Percentiles rank a stretch among this genome's conserved stretches.
Conservation (phyloP, 2,888 invertebrate species). For the Rhamnusium bicolor region DNA sequence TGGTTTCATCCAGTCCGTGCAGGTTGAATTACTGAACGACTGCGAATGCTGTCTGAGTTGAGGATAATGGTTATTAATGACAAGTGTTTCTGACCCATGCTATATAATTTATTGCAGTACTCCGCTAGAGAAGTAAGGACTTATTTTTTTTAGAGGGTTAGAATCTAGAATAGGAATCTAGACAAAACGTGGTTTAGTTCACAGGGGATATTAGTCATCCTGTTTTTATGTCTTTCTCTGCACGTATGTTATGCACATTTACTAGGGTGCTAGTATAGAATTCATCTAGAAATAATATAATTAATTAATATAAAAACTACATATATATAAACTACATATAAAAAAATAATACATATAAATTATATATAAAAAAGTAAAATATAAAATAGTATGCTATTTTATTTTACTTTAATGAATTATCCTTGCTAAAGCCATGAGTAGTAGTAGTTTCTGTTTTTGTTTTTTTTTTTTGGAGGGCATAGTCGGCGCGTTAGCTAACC, state of each 20-base stretch:
- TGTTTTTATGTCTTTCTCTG: neutral
- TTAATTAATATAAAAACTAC: too few relatives aligned
- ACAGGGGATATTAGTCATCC: slow-evolving; percentile 10
- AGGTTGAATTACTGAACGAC: slow-evolving; percentile 16
- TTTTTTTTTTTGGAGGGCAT: too few relatives aligned
- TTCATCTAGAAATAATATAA: too few relatives aligned
- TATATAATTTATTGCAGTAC: slow-evolving; percentile 14
- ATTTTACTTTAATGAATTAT: too few relatives aligned
- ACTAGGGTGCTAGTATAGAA: too few relatives aligned
- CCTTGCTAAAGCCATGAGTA: too few relatives aligned
- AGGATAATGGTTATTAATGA: slow-evolving; percentile 32
- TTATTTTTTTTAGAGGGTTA: neutral
- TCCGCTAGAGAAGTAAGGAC: slow-evolving; percentile 1
- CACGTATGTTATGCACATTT: neutral
- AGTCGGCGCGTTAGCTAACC: too few relatives aligned
- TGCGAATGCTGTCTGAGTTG: slow-evolving; percentile 2
- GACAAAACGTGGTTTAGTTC: neutral
- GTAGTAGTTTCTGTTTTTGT: too few relatives aligned
- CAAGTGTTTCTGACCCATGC: neutral
- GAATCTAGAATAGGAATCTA: neutral
- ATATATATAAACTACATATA: too few relatives aligned
- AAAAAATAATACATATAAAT: too few relatives aligned
- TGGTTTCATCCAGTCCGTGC: slow-evolving; percentile 7
- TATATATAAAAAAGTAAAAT: too few relatives aligned
- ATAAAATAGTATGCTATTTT: too few relatives aligned